Evolutionary conservation across 2,113 vertebrate species (phyloP).

Genomic region (Glaucidium brasilianum): DNA sequence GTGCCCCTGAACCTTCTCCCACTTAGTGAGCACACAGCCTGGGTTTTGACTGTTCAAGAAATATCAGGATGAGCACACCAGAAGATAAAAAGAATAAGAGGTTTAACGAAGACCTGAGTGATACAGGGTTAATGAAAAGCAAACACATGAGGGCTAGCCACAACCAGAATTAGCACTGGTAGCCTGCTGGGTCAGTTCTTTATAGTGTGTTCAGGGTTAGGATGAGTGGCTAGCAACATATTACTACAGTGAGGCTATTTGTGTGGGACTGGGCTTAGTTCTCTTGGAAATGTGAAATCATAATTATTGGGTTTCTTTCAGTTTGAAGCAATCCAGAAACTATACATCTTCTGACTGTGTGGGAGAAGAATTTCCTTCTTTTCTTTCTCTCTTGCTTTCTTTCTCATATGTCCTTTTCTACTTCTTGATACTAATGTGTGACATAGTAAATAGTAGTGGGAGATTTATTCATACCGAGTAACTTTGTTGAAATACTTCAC

Average conservation of each 20-base stretch:
- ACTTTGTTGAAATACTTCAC: conserved; percentile 9
- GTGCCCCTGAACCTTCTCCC: not conserved
- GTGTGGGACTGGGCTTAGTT: not conserved
- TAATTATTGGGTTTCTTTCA: conserved; percentile 40
- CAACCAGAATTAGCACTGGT: not conserved
- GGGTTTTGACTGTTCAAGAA: not conserved
- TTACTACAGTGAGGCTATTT: not conserved
- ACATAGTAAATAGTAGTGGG: not conserved
- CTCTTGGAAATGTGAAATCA: conserved; percentile 31
- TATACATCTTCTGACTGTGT: not conserved
- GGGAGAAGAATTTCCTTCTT: conserved; percentile 5
- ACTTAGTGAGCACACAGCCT: not conserved
- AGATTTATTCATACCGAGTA: conserved; percentile 9
- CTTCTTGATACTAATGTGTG: not conserved
- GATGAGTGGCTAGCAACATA: not conserved
- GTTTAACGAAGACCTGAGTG: not conserved
- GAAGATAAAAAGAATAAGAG: not conserved
- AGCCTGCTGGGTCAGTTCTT: not conserved
- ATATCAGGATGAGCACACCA: not conserved
- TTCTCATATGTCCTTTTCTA: not conserved
- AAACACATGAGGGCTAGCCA: not conserved
- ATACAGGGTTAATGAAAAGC: not conserved
- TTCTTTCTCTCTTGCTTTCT: not conserved
- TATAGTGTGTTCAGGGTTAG: not conserved
- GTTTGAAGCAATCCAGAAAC: conserved; percentile 8